Percentiles rank a stretch among this genome's conserved stretches.
Evolutionary conservation across 2,888 invertebrate genomes (phyloP).

Genomic region (Drosophila trichaetosa): DNA sequence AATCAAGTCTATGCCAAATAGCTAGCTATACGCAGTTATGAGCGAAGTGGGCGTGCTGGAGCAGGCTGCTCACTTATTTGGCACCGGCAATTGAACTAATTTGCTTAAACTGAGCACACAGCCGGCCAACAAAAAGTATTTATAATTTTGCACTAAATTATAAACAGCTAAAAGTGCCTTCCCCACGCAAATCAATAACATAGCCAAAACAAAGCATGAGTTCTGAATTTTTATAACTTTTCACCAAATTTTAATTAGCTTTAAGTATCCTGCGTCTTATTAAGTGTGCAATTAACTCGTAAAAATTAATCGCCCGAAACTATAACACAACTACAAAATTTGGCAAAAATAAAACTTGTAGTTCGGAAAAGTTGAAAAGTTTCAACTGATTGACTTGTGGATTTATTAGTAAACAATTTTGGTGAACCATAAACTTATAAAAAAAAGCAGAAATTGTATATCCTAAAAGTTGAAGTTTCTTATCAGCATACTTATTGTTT

Average conservation of each 20-base stretch:
- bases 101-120: slow-evolving; percentile 72
- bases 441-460: not conserved
- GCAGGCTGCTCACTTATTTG: slow-evolving; percentile 40
- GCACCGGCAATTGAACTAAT: slow-evolving; percentile 75
- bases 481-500: slow-evolving; percentile 27
- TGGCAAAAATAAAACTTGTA: slow-evolving; percentile 1
- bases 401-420: slow-evolving; percentile 25
- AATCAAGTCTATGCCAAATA: slow-evolving; percentile 79
- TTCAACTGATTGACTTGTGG: slow-evolving; percentile 31
- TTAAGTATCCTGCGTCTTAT: slow-evolving; percentile 62
- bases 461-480: slow-evolving; percentile 1
- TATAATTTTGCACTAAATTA: slow-evolving; percentile 73
- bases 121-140: slow-evolving; percentile 58
- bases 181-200: slow-evolving; percentile 61
- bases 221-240: slow-evolving; percentile 36
- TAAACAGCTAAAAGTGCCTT: slow-evolving; percentile 69
- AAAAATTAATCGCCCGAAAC: slow-evolving; percentile 42
- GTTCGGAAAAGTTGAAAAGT: slow-evolving; percentile 11
- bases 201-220: slow-evolving; percentile 5
- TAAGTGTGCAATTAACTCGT: slow-evolving; percentile 55
- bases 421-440: slow-evolving; percentile 35
- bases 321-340: slow-evolving; percentile 25
- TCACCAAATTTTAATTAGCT: slow-evolving; percentile 64
- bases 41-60: slow-evolving; percentile 1
- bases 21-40: slow-evolving; percentile 1